Conservation (phyloP, 1,140 invertebrate species). For the Papilio xuthus region DNA sequence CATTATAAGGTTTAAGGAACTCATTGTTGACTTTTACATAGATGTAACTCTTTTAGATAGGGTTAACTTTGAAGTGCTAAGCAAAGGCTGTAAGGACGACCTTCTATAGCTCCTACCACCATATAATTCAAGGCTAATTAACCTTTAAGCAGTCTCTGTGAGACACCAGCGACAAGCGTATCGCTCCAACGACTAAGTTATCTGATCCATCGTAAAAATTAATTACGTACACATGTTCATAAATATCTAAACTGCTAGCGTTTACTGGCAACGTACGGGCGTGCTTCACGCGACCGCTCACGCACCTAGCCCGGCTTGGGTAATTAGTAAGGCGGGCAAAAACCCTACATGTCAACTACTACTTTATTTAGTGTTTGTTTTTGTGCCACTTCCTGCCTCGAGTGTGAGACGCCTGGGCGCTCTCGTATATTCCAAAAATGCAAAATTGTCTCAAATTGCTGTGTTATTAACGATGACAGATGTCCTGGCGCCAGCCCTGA, state of each 20-base stretch:
- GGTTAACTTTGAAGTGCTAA: not conserved
- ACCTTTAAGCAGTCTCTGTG: slow-evolving; percentile 55
- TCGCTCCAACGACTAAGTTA: slow-evolving; percentile 65
- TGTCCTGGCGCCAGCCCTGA: slow-evolving; percentile 70
- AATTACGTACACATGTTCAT: slow-evolving; percentile 79
- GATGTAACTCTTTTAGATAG: not conserved
- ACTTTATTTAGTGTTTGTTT: slow-evolving; percentile 73
- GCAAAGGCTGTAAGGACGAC: not conserved
- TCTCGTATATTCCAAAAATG: slow-evolving; percentile 74
- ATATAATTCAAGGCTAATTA: slow-evolving; percentile 62
- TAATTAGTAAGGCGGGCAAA: slow-evolving; percentile 66
- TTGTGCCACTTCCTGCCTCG: slow-evolving; percentile 70
- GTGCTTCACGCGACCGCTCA: slow-evolving; percentile 60
- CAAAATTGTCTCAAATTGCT: slow-evolving; percentile 79
- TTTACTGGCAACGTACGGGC: slow-evolving; percentile 64
- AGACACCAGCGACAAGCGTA: slow-evolving; percentile 63
- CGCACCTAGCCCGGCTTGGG: slow-evolving; percentile 50
- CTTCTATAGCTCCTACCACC: slow-evolving; percentile 1
- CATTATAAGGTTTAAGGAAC: not conserved
- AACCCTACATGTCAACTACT: slow-evolving; percentile 67
- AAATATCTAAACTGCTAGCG: slow-evolving; percentile 75
- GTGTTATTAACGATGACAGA: slow-evolving; percentile 80
- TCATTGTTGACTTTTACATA: not conserved
- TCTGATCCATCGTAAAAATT: slow-evolving; percentile 79
- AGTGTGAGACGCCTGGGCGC: slow-evolving; percentile 68